Evolutionary conservation across 2,797 vertebrate genomes (phyloP), one percentile per base, ranked within the genome.

Genomic region (Pampus argenteus): DNA sequence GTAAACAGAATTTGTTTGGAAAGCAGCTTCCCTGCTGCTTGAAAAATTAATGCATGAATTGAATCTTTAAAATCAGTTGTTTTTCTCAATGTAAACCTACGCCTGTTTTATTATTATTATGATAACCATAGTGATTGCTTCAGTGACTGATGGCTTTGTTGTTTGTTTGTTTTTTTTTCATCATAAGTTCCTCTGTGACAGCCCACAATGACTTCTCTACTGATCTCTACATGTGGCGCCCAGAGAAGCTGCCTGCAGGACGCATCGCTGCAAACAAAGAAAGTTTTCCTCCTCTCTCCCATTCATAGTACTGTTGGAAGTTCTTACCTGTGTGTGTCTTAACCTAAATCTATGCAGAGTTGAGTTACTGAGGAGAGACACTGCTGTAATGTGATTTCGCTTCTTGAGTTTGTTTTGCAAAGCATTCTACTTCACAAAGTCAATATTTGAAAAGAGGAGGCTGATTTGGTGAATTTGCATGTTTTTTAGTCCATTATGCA

Each of bases 131-230:
- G 26, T 48, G 31, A 23, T 51, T 23, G 49, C 2, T 44, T 31
- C 4, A 52, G 15, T 57, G 38, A 67, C 71, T 85, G 47, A 67
- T 42, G 6, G 4, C 17, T 63, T 44, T 74, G 11, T 69, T 4
- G 54, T 62, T 13, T 56, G n/a, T 49, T 44, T 42, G 4, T 44
- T 6, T 65, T 52, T 31, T 25, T 61, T 26, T 36, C 57, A 1
- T 79, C 45, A 11, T 18, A 76, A 93, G 93, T 93, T 88, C 91
- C 92, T 86, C 90, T 91, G 85, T 91, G 87, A 91, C 81, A 71
- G 75, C 78, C 64, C 70, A 62, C 73, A 87, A 49, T 76, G 82
- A 76, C 73, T 42, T 69, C 74, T 20, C 26, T 14, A 15, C 73
- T 72, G 73, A 81, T 77, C 28, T 49, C 66, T 52, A 9, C 36